These are phyloP conservation scores for Lophochroa leadbeateri DNA, from an alignment of 2,113 vertebrate species.

Conservation along the genomic window DNA sequence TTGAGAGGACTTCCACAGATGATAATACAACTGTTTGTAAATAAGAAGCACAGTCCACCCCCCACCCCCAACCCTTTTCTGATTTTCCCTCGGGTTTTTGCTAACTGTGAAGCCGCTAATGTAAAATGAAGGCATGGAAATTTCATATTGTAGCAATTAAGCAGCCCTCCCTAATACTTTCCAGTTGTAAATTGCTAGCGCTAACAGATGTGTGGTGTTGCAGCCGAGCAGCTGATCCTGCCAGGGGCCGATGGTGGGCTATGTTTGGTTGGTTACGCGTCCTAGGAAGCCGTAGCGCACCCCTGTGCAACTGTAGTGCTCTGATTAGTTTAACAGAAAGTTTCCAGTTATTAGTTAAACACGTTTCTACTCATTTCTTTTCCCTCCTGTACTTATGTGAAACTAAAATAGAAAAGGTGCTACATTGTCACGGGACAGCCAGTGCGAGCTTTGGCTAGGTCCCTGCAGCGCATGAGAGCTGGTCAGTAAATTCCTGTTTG, in stretches of 20 bases:
- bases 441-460: not conserved
- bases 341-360: not conserved
- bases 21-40: not conserved
- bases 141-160: slow-evolving; percentile 27
- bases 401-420: not conserved
- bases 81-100: not conserved
- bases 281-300: not conserved
- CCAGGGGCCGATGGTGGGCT: not conserved
- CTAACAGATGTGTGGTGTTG: not conserved
- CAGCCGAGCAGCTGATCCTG: not conserved
- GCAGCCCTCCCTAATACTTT: slow-evolving; percentile 25
- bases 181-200: not conserved
- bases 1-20: not conserved
- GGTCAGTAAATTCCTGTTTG: not conserved
- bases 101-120: not conserved
- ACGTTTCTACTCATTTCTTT: not conserved
- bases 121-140: slow-evolving; percentile 12
- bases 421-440: not conserved
- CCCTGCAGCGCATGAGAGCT: not conserved
- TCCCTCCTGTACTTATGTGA: not conserved
- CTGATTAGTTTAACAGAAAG: not conserved
- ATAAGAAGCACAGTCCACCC: not conserved
- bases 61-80: not conserved
- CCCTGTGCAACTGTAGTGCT: not conserved
- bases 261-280: not conserved